Conservation (phyloP, 2,888 invertebrate genomes). For the Cryptus viduatorius region DNA sequence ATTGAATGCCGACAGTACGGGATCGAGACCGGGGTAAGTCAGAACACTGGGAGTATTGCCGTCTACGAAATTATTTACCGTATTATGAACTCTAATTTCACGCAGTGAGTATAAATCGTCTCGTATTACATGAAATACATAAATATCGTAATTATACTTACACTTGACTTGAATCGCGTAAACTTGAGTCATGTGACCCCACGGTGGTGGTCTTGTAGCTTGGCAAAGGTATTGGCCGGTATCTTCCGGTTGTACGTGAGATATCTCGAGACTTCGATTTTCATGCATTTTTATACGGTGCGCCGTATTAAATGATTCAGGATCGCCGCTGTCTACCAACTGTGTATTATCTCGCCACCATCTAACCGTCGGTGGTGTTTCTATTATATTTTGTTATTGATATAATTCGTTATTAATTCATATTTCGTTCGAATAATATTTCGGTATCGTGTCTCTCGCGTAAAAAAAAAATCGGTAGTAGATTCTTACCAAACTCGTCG, state of each 20-base stretch:
- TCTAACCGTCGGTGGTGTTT: conserved; percentile 76
- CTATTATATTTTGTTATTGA: not conserved
- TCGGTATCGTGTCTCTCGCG: not conserved
- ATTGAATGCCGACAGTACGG: too few species aligned
- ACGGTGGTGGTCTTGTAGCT: conserved; percentile 88
- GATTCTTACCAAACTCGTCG: conserved; percentile 88
- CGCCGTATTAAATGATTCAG: conserved; percentile 85
- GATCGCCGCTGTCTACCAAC: conserved; percentile 88
- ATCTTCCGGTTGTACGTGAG: conserved; percentile 86
- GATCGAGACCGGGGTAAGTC: too few species aligned
- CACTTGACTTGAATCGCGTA: conserved; percentile 93
- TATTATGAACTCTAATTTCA: not conserved
- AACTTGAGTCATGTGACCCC: conserved; percentile 90
- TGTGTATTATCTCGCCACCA: conserved; percentile 84
- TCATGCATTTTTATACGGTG: conserved; percentile 88
- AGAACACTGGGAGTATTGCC: too few species aligned
- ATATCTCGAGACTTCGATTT: conserved; percentile 91
- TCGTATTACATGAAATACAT: not conserved
- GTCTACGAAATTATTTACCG: too few species aligned
- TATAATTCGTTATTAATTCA: not conserved
- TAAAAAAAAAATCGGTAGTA: not conserved
- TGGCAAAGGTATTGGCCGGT: conserved; percentile 90
- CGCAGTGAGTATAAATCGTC: not conserved
- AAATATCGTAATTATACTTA: conserved; percentile 85
- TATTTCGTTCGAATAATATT: not conserved